These are phyloP conservation scores for Solen grandis DNA, from an alignment of 1,140 invertebrate genomes.

Conservation along the genomic window DNA sequence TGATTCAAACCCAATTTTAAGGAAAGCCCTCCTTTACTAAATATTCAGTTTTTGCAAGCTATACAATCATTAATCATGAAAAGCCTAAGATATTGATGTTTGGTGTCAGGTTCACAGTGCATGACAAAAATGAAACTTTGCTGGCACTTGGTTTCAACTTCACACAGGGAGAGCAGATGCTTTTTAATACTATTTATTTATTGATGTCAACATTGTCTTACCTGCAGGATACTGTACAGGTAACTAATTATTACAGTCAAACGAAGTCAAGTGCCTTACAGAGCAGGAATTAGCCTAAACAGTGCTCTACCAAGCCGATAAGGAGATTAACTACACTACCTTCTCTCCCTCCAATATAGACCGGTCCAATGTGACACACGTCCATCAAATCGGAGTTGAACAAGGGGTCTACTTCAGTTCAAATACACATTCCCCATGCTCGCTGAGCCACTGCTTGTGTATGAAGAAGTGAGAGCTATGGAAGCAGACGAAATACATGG, in stretches of 20 bases:
- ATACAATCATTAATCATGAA: slow-evolving; percentile 77
- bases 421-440: slow-evolving; percentile 58
- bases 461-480: background rate
- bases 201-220: background rate
- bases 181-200: background rate
- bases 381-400: slow-evolving; percentile 78
- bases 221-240: background rate
- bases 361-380: slow-evolving; percentile 78
- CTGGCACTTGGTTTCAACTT: slow-evolving; percentile 72
- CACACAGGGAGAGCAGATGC: background rate
- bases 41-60: slow-evolving; percentile 66
- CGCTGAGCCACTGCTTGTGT: background rate
- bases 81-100: slow-evolving; percentile 78
- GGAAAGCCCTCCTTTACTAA: slow-evolving; percentile 24
- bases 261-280: background rate
- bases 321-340: slow-evolving; percentile 36
- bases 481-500: slow-evolving; percentile 1
- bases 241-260: background rate
- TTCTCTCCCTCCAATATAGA: slow-evolving; percentile 69
- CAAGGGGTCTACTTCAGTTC: slow-evolving; percentile 73
- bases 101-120: slow-evolving; percentile 77
- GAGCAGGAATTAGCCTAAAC: background rate
- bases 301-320: background rate
- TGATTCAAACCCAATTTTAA: slow-evolving; percentile 50
- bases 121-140: slow-evolving; percentile 79